Evolutionary conservation across 1,140 invertebrate species (phyloP), one percentile per base, ranked within the genome.

Genomic region (Amphibalanus amphitrite): DNA sequence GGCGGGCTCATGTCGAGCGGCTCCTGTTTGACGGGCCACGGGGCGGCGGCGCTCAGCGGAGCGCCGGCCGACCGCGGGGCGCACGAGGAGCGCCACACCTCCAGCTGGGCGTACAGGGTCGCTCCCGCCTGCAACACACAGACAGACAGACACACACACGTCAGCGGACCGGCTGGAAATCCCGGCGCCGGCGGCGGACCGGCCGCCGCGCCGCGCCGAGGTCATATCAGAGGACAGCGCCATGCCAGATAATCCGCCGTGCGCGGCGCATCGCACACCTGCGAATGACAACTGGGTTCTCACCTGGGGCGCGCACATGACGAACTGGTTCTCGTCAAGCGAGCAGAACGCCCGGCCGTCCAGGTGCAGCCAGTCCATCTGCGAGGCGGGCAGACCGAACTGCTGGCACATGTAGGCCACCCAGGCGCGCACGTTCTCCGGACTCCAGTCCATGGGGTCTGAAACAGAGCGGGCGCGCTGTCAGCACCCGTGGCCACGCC

Each of bases 261-360:
- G 33, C 33, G 33, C 33, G 33, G 33, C 33, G 33, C n/a, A n/a
- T n/a, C n/a, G n/a, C n/a, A n/a, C n/a, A n/a, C n/a, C n/a, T n/a
- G n/a, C n/a, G n/a, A n/a, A n/a, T n/a, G n/a, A n/a, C n/a, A n/a
- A n/a, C 47, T 59, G n/a, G n/a, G n/a, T n/a, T 4, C 65, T 67
- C n/a, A 67, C 65, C 65, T 67, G 26, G 3, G 65, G 65, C n/a
- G 28, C 28, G 65, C 23, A 67, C 26, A 67, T 26, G n/a, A 8
- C 23, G 65, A 67, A 67, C 28, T 67, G 26, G 10, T 67, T n/a
- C 65, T 67, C 65, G 65, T 10, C 8, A 3, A 67, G 65, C 65
- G 65, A 67, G 65, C 65, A 67, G 10, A 67, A 26, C 10, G 65
- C n/a, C n/a, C 10, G 65, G 65, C 65, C 65, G n/a, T 67, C 65